These are phyloP conservation scores for Caranx ignobilis DNA, from an alignment of 2,113 vertebrate species.

Conservation along the genomic window DNA sequence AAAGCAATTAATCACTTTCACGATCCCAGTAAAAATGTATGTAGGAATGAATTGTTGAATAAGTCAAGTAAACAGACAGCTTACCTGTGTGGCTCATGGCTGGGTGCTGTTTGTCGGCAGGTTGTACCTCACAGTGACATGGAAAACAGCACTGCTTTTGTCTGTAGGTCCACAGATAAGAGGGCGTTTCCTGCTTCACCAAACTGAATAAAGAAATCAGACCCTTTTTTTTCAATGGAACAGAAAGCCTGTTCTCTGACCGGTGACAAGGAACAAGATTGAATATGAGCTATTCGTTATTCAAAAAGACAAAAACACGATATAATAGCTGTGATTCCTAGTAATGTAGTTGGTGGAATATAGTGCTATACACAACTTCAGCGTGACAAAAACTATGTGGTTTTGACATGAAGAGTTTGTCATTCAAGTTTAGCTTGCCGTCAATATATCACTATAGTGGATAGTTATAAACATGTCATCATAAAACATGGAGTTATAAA, in stretches of 20 bases:
- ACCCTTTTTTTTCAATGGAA: background rate
- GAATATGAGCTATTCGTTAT: background rate
- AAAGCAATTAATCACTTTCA: slow-evolving; percentile 25
- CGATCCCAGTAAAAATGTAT: background rate
- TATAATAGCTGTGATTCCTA: too few relatives aligned
- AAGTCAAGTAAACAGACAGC: slow-evolving; percentile 2
- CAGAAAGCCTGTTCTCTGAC: background rate
- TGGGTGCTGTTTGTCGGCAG: slow-evolving; percentile 40
- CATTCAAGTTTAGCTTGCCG: background rate
- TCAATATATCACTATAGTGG: background rate
- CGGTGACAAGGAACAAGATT: background rate
- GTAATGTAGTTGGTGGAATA: too few relatives aligned
- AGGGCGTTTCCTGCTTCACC: slow-evolving; percentile 63
- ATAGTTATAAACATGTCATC: background rate
- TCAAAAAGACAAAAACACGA: background rate
- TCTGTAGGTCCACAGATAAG: slow-evolving; percentile 60
- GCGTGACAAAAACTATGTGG: background rate
- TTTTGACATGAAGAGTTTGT: background rate
- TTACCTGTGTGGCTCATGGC: slow-evolving; percentile 72
- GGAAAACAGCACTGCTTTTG: slow-evolving; percentile 47
- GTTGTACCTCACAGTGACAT: slow-evolving; percentile 30
- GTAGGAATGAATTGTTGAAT: slow-evolving; percentile 5
- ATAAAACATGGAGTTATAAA: slow-evolving; percentile 5
- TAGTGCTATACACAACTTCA: background rate
- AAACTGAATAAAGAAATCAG: slow-evolving; percentile 17